Base-by-base conservation (phyloP, 2,797 vertebrate species). In the Xenentodon cancila region DNA sequence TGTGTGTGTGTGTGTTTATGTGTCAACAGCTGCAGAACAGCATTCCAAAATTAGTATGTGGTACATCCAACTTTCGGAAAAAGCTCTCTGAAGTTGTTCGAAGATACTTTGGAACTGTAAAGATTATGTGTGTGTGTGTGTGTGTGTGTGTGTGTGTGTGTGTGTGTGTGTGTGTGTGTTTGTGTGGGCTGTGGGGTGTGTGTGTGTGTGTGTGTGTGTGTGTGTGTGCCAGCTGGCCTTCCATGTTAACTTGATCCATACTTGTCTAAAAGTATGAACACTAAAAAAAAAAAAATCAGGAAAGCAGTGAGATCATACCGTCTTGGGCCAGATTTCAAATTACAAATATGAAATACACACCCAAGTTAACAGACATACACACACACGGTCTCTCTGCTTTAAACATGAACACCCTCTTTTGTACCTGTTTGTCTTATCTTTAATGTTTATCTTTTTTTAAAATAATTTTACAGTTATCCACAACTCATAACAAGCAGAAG, bases 21-120 rank as follows among this genome's bases (percentile, higher is more conserved):
- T 84, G 81, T 84, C 84, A 87, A 84, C 82, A 86, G 80, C 75
- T 53, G 3, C 73, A 73, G 50, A 68, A 76, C 74, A 80, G 77
- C 77, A 59, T 63, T 80, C 79, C 73, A 52, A 84, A 88, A 89
- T 88, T 85, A 88, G 78, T 73, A 71, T 87, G 88, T 81, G 88
- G 81, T 84, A 77, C 72, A 62, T 81, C 75, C 58, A 53, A 68
- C 68, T 52, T 65, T 71, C 3, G 59, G 79, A 84, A 83, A 90
- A 76, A 63, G 67, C 47, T 80, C 77, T 84, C 57, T 84, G 54
- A 68, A 68, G 68, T 70, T 80, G 76, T 34, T 85, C 78, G 85
- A 84, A 83, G 80, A 88, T 73, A 57, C 64, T 62, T 54, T 59
- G 69, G 61, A 66, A 71, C 65, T 67, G 70, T 67, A 60, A 57